phyloP scores from a whole-genome alignment of 2,797 vertebrate genomes.

The Rhinella marina region DNA sequence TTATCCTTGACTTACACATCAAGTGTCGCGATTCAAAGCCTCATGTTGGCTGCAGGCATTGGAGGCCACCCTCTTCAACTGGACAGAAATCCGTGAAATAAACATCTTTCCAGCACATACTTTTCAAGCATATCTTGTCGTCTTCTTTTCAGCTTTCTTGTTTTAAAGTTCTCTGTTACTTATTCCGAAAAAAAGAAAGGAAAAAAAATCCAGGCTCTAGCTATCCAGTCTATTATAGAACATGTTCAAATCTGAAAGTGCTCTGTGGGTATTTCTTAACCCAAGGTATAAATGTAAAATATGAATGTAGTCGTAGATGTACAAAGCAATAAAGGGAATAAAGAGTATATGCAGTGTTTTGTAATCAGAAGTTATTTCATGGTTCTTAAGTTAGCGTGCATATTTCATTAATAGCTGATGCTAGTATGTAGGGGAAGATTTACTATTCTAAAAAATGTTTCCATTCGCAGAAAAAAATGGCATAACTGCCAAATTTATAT shows the following conservation, averaged over 20 bases:
- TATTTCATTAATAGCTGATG: background rate
- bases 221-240: slow-evolving; percentile 3
- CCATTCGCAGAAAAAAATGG: too few relatives aligned
- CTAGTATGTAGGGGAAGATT: background rate
- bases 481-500: too few relatives aligned
- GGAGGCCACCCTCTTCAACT: slow-evolving; percentile 42
- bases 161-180: background rate
- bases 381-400: background rate
- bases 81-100: slow-evolving; percentile 60
- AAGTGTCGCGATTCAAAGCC: slow-evolving; percentile 39
- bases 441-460: too few relatives aligned
- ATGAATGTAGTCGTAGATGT: slow-evolving; percentile 31
- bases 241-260: background rate
- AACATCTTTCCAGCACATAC: slow-evolving; percentile 62
- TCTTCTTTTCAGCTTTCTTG: slow-evolving; percentile 52
- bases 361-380: slow-evolving; percentile 6
- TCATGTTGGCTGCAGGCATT: slow-evolving; percentile 42
- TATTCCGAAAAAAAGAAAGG: background rate
- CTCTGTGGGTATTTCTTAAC: slow-evolving; percentile 5
- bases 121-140: slow-evolving; percentile 61
- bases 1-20: slow-evolving; percentile 49
- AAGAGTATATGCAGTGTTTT: slow-evolving; percentile 1
- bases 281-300: slow-evolving; percentile 25
- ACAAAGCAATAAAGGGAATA: slow-evolving; percentile 33
- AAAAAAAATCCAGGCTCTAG: background rate